These are phyloP conservation scores for Eupeodes luniger DNA, from an alignment of 2,888 invertebrate genomes.

Conservation along the genomic window DNA sequence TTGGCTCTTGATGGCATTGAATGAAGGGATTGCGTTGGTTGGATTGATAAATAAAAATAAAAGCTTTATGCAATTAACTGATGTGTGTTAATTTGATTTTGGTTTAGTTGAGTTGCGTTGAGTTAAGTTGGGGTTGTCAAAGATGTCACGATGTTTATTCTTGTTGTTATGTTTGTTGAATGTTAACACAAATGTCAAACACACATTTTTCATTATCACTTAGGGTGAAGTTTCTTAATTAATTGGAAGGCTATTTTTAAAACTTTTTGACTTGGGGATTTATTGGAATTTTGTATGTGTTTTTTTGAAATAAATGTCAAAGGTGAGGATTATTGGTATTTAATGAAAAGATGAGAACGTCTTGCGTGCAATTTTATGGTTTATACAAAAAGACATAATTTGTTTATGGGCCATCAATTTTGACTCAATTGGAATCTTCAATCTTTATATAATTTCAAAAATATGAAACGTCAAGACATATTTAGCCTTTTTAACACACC, in stretches of 20 bases:
- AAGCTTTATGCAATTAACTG: constrained; percentile 35
- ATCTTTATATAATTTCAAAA: no score
- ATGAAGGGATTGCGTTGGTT: not conserved
- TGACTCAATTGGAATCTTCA: no score
- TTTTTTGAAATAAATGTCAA: no score
- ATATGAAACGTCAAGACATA: no score
- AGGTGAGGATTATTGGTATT: no score
- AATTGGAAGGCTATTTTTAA: not conserved
- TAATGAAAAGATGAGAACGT: no score
- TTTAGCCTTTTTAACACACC: no score
- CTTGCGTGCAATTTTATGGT: no score
- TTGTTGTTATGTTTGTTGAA: not conserved
- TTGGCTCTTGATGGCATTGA: not conserved
- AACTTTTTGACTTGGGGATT: not conserved
- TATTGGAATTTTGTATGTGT: no score
- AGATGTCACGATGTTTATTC: constrained; percentile 7
- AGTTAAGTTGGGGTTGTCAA: not conserved
- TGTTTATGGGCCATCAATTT: no score
- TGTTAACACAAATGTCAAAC: constrained; percentile 21
- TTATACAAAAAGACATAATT: no score
- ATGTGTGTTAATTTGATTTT: constrained; percentile 27
- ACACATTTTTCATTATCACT: constrained; percentile 29
- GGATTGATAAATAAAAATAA: constrained; percentile 15
- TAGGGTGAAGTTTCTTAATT: not conserved
- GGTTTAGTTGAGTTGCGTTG: not conserved